These are phyloP conservation scores for Heliangelus exortis DNA, from an alignment of 2,797 vertebrate species.

Conservation along the genomic window DNA sequence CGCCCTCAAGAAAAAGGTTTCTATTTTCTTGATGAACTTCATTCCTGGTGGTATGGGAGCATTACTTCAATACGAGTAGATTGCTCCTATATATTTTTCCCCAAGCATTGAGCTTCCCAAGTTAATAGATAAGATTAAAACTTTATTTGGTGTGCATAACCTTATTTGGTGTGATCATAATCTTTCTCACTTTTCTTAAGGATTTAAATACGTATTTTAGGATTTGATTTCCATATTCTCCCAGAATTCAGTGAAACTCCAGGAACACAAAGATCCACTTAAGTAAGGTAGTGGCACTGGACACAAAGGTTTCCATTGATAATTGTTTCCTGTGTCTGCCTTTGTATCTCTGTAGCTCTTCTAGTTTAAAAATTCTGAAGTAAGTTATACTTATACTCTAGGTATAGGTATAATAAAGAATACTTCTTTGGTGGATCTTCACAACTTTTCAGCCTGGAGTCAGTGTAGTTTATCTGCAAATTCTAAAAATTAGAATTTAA, in stretches of 20 bases:
- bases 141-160: rapidly evolving
- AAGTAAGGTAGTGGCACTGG: neutral
- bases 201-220: neutral
- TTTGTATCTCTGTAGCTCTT: neutral
- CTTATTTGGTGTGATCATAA: rapidly evolving
- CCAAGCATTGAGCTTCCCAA: neutral
- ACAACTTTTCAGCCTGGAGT: neutral
- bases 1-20: neutral
- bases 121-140: neutral
- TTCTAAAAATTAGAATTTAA: neutral
- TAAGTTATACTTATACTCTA: neutral
- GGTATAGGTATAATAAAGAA: too few species aligned
- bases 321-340: neutral
- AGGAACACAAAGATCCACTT: neutral
- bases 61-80: neutral
- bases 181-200: neutral
- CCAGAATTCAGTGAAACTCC: neutral
- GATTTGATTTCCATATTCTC: neutral
- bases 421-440: neutral
- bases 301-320: neutral
- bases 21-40: neutral
- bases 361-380: neutral
- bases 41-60: neutral
- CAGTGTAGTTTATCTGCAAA: neutral
- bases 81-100: rapidly evolving